Evolutionary conservation across 1,140 invertebrate genomes (phyloP), one percentile per base, ranked within the genome.

Genomic region (Colletes latitarsis): DNA sequence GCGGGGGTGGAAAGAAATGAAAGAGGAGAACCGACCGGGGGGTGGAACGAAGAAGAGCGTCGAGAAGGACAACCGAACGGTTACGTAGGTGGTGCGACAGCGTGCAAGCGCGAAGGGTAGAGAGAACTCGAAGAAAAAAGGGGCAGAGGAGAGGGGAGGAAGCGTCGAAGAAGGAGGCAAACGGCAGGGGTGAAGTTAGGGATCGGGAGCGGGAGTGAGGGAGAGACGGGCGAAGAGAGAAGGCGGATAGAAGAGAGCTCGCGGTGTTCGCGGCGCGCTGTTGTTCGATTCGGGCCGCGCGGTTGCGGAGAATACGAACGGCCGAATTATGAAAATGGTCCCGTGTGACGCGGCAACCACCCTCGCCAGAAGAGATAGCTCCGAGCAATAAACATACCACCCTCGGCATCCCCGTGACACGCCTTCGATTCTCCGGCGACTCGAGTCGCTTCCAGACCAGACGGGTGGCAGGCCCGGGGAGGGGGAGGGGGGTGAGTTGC

Each of bases 291-390:
- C 91, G 89, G 90, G 90, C 89, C 89, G 91, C 91, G 88, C 90
- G 88, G 84, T 85, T 87, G 90, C 89, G 83, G 92, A 92, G 94
- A 94, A 94, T 94, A 94, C 93, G 94, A 94, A 94, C 93, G 93
- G 93, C 93, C 92, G 90, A 94, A 94, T 94, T 94, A 94, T 94
- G 93, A 94, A 94, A 94, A 94, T 94, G 92, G 94, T 92, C 91
- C 88, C 80, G 89, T 91, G 91, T 92, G 92, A 93, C 91, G 92
- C 92, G 90, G 91, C 90, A 89, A 82, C 91, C 90, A 91, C 90
- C 92, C 92, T 91, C 86, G 82, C 88, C 88, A 86, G 85, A 87
- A 89, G 91, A 93, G 92, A 93, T 93, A 93, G 92, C 92, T 93
- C 86, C 84, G 81, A 91, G 92, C 91, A 92, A 93, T 93, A 93